These are phyloP conservation scores for Entomobrya multifasciata DNA, from an alignment of 2,888 invertebrate species.

Conservation along the genomic window DNA sequence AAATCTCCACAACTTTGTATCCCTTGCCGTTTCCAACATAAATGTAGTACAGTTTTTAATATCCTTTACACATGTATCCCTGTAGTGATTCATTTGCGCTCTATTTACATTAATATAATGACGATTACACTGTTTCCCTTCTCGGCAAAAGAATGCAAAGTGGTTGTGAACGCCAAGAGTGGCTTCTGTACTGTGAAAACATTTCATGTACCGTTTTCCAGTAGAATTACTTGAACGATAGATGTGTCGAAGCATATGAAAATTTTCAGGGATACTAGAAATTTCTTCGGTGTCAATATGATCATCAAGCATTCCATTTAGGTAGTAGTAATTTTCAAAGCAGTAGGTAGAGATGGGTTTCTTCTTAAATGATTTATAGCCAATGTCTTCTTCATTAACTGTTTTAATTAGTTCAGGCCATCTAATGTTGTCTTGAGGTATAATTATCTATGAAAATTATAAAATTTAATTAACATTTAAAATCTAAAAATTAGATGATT, in stretches of 20 bases:
- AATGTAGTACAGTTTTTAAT: conserved; percentile 80
- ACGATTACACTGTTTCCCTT: conserved; percentile 80
- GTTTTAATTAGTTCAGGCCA: conserved; percentile 80
- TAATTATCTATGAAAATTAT: conserved; percentile 80
- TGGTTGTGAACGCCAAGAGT: conserved; percentile 81
- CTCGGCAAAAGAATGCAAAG: conserved; percentile 81
- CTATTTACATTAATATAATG: conserved; percentile 80
- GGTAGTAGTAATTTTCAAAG: conserved; percentile 82
- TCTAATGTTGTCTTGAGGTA: too few species aligned
- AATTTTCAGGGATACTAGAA: conserved; percentile 79
- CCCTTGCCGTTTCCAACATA: conserved; percentile 79
- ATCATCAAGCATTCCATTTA: conserved; percentile 80
- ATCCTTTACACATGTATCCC: conserved; percentile 81
- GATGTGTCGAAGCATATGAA: conserved; percentile 81
- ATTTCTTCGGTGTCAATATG: conserved; percentile 70
- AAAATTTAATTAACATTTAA: neutral
- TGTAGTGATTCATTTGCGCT: conserved; percentile 82
- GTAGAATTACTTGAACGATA: conserved; percentile 81
- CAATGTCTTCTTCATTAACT: conserved; percentile 79
- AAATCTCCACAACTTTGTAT: conserved; percentile 81
- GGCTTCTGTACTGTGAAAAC: conserved; percentile 81
- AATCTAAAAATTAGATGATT: neutral
- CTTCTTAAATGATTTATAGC: conserved; percentile 75
- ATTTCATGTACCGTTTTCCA: conserved; percentile 81
- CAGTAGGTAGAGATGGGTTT: conserved; percentile 80